Evolutionary conservation across 2,888 invertebrate genomes (phyloP).

Genomic region (Sarcophaga caerulescens): DNA sequence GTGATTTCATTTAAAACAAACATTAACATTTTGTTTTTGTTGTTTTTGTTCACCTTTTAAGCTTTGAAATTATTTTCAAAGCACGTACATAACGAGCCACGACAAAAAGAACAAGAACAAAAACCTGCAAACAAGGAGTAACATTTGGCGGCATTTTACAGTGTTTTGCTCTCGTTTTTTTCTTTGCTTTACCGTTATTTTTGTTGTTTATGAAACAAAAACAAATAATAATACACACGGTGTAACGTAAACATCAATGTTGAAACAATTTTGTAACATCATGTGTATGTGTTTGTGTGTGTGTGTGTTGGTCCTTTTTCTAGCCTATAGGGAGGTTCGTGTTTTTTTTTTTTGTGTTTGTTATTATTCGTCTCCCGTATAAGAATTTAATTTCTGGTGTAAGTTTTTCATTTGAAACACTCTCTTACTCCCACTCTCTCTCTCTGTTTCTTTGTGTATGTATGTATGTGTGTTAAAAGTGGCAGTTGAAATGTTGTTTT

Average conservation of each 20-base stretch:
- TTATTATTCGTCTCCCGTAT: neutral
- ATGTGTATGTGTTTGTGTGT: neutral
- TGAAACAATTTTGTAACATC: conserved; percentile 62
- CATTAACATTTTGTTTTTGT: neutral
- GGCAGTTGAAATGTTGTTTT: neutral
- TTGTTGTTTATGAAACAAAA: no score
- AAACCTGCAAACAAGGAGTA: neutral
- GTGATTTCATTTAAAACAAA: neutral
- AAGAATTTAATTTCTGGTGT: neutral
- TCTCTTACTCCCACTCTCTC: neutral
- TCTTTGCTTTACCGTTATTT: no score
- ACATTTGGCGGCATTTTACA: conserved; percentile 63
- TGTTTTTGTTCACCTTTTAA: conserved; percentile 63
- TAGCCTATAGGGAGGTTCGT: neutral
- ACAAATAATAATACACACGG: neutral
- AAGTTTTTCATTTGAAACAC: neutral
- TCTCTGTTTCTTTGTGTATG: no score
- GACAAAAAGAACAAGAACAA: no score
- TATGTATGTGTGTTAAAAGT: neutral
- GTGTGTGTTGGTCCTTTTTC: neutral
- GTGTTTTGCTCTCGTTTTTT: neutral
- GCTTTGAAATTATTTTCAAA: conserved; percentile 69
- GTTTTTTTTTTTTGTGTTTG: no score
- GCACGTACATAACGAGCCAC: conserved; percentile 53
- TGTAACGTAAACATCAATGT: conserved; percentile 36